Evolutionary conservation across 2,888 invertebrate genomes (phyloP).

Genomic region (Ectropis crepuscularia): DNA sequence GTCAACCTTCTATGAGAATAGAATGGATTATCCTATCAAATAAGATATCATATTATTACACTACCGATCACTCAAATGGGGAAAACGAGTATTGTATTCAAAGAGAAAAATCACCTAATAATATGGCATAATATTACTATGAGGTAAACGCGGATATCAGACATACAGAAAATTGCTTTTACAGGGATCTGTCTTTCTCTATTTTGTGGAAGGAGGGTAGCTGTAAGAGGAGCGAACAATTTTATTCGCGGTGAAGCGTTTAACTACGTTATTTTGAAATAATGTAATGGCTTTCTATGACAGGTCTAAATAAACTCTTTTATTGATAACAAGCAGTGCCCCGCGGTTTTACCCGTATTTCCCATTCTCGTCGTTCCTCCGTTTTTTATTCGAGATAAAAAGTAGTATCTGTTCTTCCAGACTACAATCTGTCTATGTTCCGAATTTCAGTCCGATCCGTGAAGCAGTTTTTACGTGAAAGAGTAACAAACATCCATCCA

Average conservation of each 20-base stretch:
- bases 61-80: conserved; percentile 30
- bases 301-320: too few species aligned
- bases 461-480: too few species aligned
- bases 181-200: conserved; percentile 50
- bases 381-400: too few species aligned
- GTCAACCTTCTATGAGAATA: conserved; percentile 19
- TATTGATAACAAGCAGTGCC: too few species aligned
- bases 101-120: conserved; percentile 40
- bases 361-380: too few species aligned
- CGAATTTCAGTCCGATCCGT: too few species aligned
- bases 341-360: too few species aligned
- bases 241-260: neutral
- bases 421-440: too few species aligned
- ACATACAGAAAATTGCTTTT: conserved; percentile 60
- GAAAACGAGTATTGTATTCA: conserved; percentile 36
- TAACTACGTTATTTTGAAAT: neutral
- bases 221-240: conserved; percentile 9
- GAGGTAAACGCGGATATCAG: conserved; percentile 49
- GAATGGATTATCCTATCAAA: conserved; percentile 33
- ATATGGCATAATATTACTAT: conserved; percentile 47
- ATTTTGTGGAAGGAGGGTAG: conserved; percentile 22
- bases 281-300: neutral
- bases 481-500: too few species aligned
- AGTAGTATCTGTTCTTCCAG: too few species aligned
- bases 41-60: conserved; percentile 35